Base-by-base conservation (phyloP, 2,888 invertebrate species). In the Endomychus coccineus region DNA sequence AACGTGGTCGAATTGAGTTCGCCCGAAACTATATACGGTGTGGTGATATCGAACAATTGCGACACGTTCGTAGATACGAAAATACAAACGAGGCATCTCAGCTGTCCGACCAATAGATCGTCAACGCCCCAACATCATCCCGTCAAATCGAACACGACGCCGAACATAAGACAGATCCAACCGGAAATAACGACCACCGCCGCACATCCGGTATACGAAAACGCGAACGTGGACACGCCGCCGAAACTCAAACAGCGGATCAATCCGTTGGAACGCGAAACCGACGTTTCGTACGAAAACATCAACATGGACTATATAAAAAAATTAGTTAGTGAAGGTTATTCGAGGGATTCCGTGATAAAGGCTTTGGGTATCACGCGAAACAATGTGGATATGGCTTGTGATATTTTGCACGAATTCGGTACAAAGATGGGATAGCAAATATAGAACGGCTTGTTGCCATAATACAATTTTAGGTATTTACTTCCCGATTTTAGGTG, bases 321-420 rank as follows among this genome's bases (percentile, higher is more conserved):
- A 12, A 80, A 84, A 45, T 71, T 95, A 42, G 88, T 91, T 28
- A 80, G 79, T 37, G 91, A 92, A 56, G 95, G 94, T 0, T 94
- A 90, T 60, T 81, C 90, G 1, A 84, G 87, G 55, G 87, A 91
- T 58, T 85, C 88, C 29, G 94, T 92, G 2, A 85, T 92, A 30
- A 77, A 91, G 49, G 94, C 94, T 3, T 71, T 95, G 50, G 87
- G 90, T 42, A 92, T 95, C 54, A 88, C 92, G 1, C 75, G 90
- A 40, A 95, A 94, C 69, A 89, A 95, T 66, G 74, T 94, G 35
- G 88, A 88, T 62, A 94, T 95, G 92, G 94, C 94, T 28, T 85
- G 92, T 69, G 91, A 94, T 54, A n/a, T n/a, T n/a, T n/a, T n/a
- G n/a, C n/a, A n/a, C n/a, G n/a, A n/a, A n/a, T n/a, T n/a, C n/a